A percentile compares a stretch with the other conserved stretches of the same genome.
Evolutionary conservation across 2,797 vertebrate genomes (phyloP).

Genomic region (Myoxocephalus aenaeus): DNA sequence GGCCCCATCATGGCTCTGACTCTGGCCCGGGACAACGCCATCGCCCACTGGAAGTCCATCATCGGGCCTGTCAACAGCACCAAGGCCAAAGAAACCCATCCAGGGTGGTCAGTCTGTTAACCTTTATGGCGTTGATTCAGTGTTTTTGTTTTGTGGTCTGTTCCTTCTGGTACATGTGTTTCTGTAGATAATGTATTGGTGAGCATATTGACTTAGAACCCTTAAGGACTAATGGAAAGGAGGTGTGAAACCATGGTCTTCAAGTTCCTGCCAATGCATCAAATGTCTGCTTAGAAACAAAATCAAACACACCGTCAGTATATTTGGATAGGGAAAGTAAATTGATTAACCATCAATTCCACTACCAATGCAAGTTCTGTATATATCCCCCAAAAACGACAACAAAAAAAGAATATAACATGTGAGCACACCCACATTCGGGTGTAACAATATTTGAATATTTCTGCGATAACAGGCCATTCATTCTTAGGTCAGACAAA

Average conservation of each 20-base stretch:
- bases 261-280: neutral
- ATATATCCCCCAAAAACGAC: neutral
- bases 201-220: neutral
- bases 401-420: too few relatives aligned
- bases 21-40: constrained; percentile 87
- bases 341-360: neutral
- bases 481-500: neutral
- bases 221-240: neutral
- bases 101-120: constrained; percentile 86
- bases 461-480: neutral
- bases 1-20: constrained; percentile 89
- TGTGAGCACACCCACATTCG: neutral
- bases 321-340: neutral
- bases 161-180: neutral
- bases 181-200: neutral
- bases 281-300: neutral
- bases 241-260: neutral
- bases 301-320: neutral
- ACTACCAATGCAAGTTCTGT: neutral
- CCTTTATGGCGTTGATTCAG: neutral
- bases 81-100: constrained; percentile 88
- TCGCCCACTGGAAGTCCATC: constrained; percentile 90
- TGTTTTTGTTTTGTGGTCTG: neutral
- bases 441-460: neutral
- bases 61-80: constrained; percentile 90